Evolutionary conservation across 2,113 vertebrate species (phyloP).

Genomic region (Hucho hucho): DNA sequence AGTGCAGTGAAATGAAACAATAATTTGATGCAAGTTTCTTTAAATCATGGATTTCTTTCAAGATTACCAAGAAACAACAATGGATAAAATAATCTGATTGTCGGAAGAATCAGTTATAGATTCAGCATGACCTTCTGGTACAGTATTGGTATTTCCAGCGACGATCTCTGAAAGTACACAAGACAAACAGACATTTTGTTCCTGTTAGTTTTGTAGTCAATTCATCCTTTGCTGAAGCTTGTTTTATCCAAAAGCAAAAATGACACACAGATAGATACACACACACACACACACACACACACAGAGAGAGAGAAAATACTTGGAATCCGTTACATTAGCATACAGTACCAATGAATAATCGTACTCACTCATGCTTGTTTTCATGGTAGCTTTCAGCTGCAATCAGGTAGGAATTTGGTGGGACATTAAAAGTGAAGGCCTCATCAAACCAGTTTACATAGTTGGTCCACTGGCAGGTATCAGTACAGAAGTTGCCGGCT

Average conservation of each 20-base stretch:
- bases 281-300: background rate
- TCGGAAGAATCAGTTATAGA: background rate
- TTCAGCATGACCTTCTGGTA: conserved; percentile 8
- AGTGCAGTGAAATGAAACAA: background rate
- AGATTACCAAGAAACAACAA: background rate
- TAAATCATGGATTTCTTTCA: background rate
- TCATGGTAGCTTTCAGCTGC: conserved; percentile 22
- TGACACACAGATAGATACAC: background rate
- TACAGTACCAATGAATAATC: background rate
- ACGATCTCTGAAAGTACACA: conserved; percentile 22
- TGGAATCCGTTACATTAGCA: background rate
- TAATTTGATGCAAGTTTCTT: background rate
- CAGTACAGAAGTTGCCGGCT: background rate
- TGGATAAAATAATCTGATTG: background rate
- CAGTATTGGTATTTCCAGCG: conserved; percentile 39
- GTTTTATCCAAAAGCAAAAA: background rate
- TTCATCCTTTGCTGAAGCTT: background rate
- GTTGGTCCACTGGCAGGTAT: conserved; percentile 19
- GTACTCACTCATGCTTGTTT: conserved; percentile 24
- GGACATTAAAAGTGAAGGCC: conserved; percentile 11
- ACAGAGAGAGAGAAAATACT: background rate
- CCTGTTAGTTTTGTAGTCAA: background rate
- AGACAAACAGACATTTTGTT: conserved; percentile 1
- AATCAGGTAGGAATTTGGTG: conserved; percentile 6
- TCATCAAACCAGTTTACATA: conserved; percentile 33